Conservation (phyloP, 2,888 invertebrate genomes). For the Drosophila differens region DNA sequence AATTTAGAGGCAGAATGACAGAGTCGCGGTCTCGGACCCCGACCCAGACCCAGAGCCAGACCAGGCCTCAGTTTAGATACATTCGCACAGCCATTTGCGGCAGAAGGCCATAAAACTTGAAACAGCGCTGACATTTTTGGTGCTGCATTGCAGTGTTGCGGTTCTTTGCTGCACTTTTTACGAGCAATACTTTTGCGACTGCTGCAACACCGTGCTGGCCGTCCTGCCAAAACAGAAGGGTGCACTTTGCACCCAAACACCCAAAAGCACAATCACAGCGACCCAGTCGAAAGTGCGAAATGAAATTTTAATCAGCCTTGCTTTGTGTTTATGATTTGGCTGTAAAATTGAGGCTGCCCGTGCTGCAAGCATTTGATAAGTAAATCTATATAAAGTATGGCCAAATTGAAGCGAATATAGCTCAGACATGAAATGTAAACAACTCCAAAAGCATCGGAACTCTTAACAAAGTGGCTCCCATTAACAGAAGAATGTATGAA, state of each 20-base stretch:
- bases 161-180: slow-evolving; percentile 61
- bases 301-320: slow-evolving; percentile 72
- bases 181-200: slow-evolving; percentile 56
- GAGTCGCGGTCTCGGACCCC: slow-evolving; percentile 4
- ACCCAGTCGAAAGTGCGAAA: slow-evolving; percentile 66
- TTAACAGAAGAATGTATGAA: not conserved
- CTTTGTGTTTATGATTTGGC: slow-evolving; percentile 63
- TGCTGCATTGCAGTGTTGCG: slow-evolving; percentile 73
- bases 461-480: not conserved
- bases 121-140: slow-evolving; percentile 69
- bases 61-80: slow-evolving; percentile 63
- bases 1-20: slow-evolving; percentile 55
- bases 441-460: not conserved
- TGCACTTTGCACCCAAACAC: not conserved
- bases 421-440: not conserved
- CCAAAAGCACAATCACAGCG: slow-evolving; percentile 57
- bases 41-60: slow-evolving; percentile 16
- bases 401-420: not conserved
- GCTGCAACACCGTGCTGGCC: slow-evolving; percentile 22
- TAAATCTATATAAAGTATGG: slow-evolving; percentile 2
- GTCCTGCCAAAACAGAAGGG: not conserved
- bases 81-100: slow-evolving; percentile 60
- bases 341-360: slow-evolving; percentile 35
- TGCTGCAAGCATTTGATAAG: slow-evolving; percentile 24
- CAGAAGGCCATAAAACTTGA: slow-evolving; percentile 62